Evolutionary conservation across 2,797 vertebrate genomes (phyloP).

Genomic region (Ctenopoma kingsleyae): DNA sequence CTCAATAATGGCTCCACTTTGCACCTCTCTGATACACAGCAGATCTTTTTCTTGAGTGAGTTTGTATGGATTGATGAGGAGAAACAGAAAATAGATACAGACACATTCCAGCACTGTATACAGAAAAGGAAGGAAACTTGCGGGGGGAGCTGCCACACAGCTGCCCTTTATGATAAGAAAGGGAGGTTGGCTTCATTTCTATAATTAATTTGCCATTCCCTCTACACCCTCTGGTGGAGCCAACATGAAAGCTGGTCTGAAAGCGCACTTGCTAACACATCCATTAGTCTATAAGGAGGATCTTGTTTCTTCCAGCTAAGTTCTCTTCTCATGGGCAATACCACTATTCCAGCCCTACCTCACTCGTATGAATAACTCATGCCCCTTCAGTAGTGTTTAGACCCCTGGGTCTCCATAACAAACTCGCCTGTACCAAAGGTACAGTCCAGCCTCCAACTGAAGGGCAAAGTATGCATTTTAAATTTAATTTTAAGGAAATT

Average conservation of each 20-base stretch:
- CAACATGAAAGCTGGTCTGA: constrained; percentile 85
- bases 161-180: constrained; percentile 81
- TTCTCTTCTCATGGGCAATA: constrained; percentile 75
- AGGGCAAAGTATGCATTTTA: constrained; percentile 73
- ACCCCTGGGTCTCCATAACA: constrained; percentile 68
- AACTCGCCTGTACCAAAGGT: constrained; percentile 62
- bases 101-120: constrained; percentile 56
- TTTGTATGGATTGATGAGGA: constrained; percentile 70
- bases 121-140: constrained; percentile 40
- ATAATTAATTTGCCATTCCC: constrained; percentile 85
- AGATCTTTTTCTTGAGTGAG: constrained; percentile 62
- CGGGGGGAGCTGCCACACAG: constrained; percentile 69
- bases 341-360: constrained; percentile 58
- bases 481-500: constrained; percentile 51
- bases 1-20: constrained; percentile 66
- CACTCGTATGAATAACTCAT: constrained; percentile 68
- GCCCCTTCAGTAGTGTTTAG: constrained; percentile 69
- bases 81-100: constrained; percentile 45
- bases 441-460: constrained; percentile 53
- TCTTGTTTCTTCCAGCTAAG: constrained; percentile 81
- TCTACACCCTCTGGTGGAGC: constrained; percentile 83
- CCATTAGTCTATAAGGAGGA: constrained; percentile 84
- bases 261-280: constrained; percentile 77
- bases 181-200: constrained; percentile 80
- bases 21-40: constrained; percentile 56